A percentile compares a stretch with the other conserved stretches of the same genome.
Evolutionary conservation across 2,888 invertebrate genomes (phyloP).

Genomic region (Brachycybe producta): DNA sequence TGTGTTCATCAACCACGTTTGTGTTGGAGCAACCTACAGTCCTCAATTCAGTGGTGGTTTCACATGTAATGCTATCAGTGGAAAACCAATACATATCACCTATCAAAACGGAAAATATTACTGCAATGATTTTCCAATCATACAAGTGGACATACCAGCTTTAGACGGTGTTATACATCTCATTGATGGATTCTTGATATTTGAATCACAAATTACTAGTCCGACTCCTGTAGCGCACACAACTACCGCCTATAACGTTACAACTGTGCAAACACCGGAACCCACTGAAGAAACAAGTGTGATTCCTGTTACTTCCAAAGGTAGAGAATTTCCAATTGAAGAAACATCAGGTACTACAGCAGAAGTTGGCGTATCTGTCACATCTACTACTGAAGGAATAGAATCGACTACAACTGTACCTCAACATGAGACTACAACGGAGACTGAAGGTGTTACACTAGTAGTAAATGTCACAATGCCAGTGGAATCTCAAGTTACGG

Average conservation of each 20-base stretch:
- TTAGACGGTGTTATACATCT: slow-evolving; percentile 13
- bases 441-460: slow-evolving; percentile 8
- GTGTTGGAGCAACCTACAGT: slow-evolving; percentile 7
- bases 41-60: neutral
- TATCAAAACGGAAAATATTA: slow-evolving; percentile 3
- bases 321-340: no score
- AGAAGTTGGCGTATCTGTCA: neutral
- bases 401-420: neutral
- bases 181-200: slow-evolving; percentile 4
- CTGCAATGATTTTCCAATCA: slow-evolving; percentile 11
- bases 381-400: slow-evolving; percentile 1
- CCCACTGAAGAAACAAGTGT: neutral
- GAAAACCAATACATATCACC: slow-evolving; percentile 7
- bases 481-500: slow-evolving; percentile 7
- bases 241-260: no score
- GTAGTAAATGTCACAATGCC: slow-evolving; percentile 6
- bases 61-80: slow-evolving; percentile 4
- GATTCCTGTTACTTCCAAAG: neutral
- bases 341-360: neutral
- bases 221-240: no score
- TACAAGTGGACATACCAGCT: slow-evolving; percentile 12
- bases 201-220: neutral
- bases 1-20: slow-evolving; percentile 7
- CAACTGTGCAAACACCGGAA: no score
- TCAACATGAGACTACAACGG: neutral